These are phyloP conservation scores for Euura lappo DNA, from an alignment of 1,140 invertebrate species.

Conservation along the genomic window DNA sequence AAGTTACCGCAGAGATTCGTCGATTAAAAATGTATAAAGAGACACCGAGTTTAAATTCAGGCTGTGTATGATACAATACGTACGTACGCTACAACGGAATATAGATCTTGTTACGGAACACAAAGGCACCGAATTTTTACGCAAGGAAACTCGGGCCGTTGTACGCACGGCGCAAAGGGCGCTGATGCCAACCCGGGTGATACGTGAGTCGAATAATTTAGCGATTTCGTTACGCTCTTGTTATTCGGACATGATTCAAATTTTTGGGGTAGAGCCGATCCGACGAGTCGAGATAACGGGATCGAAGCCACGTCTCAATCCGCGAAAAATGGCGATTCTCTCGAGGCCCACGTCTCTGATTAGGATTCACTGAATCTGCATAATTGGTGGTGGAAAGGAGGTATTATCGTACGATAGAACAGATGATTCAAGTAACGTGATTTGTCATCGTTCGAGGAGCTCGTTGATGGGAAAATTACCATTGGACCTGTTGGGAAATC, in stretches of 20 bases:
- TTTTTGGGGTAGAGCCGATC: neutral
- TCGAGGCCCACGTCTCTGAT: too few species aligned
- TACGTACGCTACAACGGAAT: neutral
- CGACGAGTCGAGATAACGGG: too few species aligned
- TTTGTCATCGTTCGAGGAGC: neutral
- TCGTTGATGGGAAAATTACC: neutral
- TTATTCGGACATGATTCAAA: neutral
- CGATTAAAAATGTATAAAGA: neutral
- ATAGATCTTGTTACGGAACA: constrained; percentile 5
- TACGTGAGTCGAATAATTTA: neutral
- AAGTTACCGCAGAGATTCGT: too few species aligned
- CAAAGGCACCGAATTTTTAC: neutral
- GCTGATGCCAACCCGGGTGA: neutral
- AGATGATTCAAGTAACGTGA: neutral
- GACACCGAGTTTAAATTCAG: neutral
- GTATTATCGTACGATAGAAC: too few species aligned
- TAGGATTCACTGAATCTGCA: too few species aligned
- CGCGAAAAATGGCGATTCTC: too few species aligned
- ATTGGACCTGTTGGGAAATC: too few species aligned
- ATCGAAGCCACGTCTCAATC: too few species aligned
- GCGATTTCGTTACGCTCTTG: neutral
- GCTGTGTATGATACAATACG: neutral
- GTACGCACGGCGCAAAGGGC: neutral
- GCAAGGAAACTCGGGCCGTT: neutral
- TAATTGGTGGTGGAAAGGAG: too few species aligned